Evolutionary conservation across 2,113 vertebrate genomes (phyloP).

Genomic region (Tachuris rubrigastra): DNA sequence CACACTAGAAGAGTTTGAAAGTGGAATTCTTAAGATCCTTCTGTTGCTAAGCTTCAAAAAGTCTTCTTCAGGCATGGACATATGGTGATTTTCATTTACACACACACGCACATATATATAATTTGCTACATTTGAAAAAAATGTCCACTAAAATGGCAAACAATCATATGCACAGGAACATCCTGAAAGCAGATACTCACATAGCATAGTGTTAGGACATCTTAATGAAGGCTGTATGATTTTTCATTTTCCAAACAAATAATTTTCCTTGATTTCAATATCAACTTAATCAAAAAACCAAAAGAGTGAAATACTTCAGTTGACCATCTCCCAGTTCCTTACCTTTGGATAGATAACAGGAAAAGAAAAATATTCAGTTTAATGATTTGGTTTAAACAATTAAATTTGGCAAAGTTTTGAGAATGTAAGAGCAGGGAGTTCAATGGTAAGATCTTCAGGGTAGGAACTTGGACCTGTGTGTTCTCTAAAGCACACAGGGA

Average conservation of each 20-base stretch:
- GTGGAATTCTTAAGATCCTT: not conserved
- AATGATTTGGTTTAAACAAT: not conserved
- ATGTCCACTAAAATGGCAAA: constrained; percentile 22
- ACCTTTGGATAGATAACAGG: not conserved
- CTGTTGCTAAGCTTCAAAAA: not conserved
- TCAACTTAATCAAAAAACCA: not conserved
- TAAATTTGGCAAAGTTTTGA: not conserved
- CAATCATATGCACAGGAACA: not conserved
- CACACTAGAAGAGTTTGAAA: not conserved
- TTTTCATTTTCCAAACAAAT: not conserved
- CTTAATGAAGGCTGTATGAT: not conserved
- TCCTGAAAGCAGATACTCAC: not conserved
- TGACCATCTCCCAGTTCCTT: not conserved
- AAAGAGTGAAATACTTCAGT: not conserved
- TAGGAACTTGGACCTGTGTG: not conserved
- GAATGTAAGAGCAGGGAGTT: not conserved
- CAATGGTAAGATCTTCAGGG: not conserved
- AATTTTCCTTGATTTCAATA: not conserved
- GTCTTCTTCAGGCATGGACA: not conserved
- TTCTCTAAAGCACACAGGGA: not conserved
- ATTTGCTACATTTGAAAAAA: not conserved
- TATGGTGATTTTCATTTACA: not conserved
- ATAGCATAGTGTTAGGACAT: not conserved
- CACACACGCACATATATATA: not conserved
- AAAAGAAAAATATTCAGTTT: not conserved